These are phyloP conservation scores for Eciton burchellii DNA, from an alignment of 1,140 invertebrate genomes.

Conservation along the genomic window DNA sequence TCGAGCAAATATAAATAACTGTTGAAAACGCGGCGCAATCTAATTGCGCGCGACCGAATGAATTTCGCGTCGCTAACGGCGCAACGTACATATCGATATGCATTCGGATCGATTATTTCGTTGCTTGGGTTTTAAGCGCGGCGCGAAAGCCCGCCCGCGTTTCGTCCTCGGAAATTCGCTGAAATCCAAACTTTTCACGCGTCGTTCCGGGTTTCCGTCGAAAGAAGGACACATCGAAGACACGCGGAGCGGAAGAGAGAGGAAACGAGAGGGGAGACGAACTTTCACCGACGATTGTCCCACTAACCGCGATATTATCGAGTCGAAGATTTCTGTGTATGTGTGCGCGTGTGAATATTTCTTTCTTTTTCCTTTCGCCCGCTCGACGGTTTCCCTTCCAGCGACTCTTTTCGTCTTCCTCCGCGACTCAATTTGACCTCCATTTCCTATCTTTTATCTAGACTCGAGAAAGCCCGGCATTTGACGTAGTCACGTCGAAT, in stretches of 20 bases:
- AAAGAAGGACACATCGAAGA: slow-evolving; percentile 72
- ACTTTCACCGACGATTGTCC: slow-evolving; percentile 84
- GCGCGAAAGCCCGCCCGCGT: background rate
- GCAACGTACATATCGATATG: slow-evolving; percentile 14
- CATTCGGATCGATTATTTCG: slow-evolving; percentile 5
- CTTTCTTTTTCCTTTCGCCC: slow-evolving; percentile 10
- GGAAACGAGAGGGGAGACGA: slow-evolving; percentile 75
- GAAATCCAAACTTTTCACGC: slow-evolving; percentile 14
- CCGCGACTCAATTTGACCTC: slow-evolving; percentile 55
- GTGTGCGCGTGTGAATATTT: background rate
- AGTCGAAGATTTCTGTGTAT: slow-evolving; percentile 78
- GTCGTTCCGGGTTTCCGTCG: slow-evolving; percentile 48
- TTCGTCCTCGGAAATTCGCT: background rate
- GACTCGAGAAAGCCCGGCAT: slow-evolving; percentile 14
- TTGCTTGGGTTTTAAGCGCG: background rate
- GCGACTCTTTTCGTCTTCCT: slow-evolving; percentile 53
- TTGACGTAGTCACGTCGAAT: slow-evolving; percentile 1
- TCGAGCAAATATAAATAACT: slow-evolving; percentile 42
- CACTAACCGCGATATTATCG: slow-evolving; percentile 83
- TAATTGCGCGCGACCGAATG: slow-evolving; percentile 30
- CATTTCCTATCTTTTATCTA: slow-evolving; percentile 67
- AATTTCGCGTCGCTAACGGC: slow-evolving; percentile 26
- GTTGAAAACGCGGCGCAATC: slow-evolving; percentile 11
- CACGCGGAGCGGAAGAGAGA: slow-evolving; percentile 52
- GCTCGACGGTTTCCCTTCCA: slow-evolving; percentile 58